Evolutionary conservation across 35 echinoderm and acorn worm species (phyloP).

Genomic region (Amphiura filiformis): DNA sequence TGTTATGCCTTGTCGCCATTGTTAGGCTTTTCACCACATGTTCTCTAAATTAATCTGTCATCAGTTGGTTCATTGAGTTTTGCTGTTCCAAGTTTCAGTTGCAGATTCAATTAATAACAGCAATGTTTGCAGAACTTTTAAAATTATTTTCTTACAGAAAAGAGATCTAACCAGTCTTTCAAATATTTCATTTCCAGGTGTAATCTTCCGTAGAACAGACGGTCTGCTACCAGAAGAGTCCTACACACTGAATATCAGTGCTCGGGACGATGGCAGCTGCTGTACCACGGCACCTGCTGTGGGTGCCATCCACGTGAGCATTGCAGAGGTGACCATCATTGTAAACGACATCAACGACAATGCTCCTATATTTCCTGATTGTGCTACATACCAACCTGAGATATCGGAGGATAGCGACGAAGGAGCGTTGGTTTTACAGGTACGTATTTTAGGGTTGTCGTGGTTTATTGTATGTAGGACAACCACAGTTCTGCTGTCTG

Average conservation of each 20-base stretch:
- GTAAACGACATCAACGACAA: conserved; percentile 96
- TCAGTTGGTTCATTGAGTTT: too few species aligned
- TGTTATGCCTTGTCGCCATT: too few species aligned
- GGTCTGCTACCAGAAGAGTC: conserved; percentile 40
- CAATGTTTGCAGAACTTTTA: background rate
- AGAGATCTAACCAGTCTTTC: too few species aligned
- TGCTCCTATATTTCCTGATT: conserved; percentile 71
- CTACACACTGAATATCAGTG: conserved; percentile 66
- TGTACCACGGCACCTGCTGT: background rate
- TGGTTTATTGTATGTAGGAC: too few species aligned
- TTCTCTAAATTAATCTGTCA: too few species aligned
- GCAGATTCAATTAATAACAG: too few species aligned
- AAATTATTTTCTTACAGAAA: background rate
- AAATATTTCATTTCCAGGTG: conserved; percentile 66
- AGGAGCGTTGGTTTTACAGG: conserved; percentile 27
- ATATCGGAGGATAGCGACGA: conserved; percentile 38
- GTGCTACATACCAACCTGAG: conserved; percentile 41
- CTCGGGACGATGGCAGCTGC: conserved; percentile 27
- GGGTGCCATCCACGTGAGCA: background rate
- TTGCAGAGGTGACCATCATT: conserved; percentile 47
- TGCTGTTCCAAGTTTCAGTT: too few species aligned
- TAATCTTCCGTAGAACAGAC: conserved; percentile 30
- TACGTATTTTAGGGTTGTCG: background rate
- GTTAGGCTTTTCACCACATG: too few species aligned
- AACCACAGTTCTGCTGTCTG: too few species aligned